phyloP scores from a whole-genome alignment of 1,140 invertebrate genomes.

The Drosophila guanche region DNA sequence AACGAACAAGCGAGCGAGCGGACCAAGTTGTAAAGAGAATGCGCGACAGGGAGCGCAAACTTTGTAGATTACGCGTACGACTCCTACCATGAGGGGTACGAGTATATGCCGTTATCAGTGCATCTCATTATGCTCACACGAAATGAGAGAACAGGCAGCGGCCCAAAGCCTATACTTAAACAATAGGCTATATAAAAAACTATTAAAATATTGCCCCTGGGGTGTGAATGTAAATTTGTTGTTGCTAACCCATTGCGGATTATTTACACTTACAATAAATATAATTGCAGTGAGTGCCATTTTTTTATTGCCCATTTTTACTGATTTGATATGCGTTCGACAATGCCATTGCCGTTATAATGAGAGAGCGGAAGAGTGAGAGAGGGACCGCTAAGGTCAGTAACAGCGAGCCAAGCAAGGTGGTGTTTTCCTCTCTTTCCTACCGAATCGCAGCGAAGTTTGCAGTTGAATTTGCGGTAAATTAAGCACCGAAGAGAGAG shows the following conservation, averaged over 20 bases:
- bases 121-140: conserved; percentile 27
- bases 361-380: conserved; percentile 15
- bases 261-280: conserved; percentile 26
- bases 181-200: background rate
- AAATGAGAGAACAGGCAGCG: background rate
- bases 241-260: background rate
- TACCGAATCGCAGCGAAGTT: too few relatives aligned
- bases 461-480: too few relatives aligned
- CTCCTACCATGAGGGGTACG: background rate
- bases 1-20: conserved; percentile 16
- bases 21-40: background rate
- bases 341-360: conserved; percentile 7
- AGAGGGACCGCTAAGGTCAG: background rate
- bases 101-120: conserved; percentile 39
- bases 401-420: too few relatives aligned
- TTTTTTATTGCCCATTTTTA: conserved; percentile 22
- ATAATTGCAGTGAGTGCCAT: conserved; percentile 9
- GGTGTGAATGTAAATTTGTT: conserved; percentile 38
- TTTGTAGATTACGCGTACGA: background rate
- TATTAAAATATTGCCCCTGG: conserved; percentile 19
- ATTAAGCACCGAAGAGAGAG: too few relatives aligned
- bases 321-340: conserved; percentile 44
- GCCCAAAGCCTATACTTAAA: conserved; percentile 11
- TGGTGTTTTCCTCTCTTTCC: too few relatives aligned
- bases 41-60: background rate